Conservation (phyloP, 2,888 invertebrate species). For the Clusia tigrina region DNA sequence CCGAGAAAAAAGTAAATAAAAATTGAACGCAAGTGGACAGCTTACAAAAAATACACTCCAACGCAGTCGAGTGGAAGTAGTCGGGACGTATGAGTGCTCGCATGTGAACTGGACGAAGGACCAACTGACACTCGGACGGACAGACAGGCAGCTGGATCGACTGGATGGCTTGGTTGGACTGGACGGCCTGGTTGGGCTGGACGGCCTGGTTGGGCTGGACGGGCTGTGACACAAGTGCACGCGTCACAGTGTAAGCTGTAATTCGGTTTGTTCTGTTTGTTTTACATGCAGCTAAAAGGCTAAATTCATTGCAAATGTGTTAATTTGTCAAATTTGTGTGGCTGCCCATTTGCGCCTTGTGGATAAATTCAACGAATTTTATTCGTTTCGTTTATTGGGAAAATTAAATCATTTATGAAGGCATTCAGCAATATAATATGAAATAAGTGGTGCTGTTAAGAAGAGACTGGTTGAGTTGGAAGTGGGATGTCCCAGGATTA, state of each 20-base stretch:
- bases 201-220: not conserved
- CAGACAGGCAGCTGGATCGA: not conserved
- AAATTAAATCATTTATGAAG: too few species aligned
- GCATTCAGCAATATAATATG: too few species aligned
- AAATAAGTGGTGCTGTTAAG: too few species aligned
- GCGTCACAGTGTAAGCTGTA: not conserved
- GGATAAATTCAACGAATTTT: too few species aligned
- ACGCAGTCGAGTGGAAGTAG: constrained; percentile 28
- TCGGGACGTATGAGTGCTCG: too few species aligned
- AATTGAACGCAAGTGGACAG: constrained; percentile 3
- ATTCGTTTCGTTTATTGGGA: too few species aligned
- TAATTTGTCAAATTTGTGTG: too few species aligned
- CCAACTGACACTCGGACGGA: constrained; percentile 16
- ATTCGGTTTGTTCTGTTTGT: not conserved
- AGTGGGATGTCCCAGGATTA: too few species aligned
- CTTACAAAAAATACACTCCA: constrained; percentile 1
- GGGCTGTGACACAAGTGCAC: not conserved
- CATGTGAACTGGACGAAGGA: constrained; percentile 17
- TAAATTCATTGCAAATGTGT: constrained; percentile 4
- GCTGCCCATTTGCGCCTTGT: too few species aligned
- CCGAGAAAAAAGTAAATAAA: not conserved
- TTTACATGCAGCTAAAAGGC: not conserved
- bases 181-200: not conserved
- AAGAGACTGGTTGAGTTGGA: too few species aligned
- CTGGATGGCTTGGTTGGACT: not conserved